Evolutionary conservation across 2,113 vertebrate genomes (phyloP).

Genomic region (Anseranas semipalmata): DNA sequence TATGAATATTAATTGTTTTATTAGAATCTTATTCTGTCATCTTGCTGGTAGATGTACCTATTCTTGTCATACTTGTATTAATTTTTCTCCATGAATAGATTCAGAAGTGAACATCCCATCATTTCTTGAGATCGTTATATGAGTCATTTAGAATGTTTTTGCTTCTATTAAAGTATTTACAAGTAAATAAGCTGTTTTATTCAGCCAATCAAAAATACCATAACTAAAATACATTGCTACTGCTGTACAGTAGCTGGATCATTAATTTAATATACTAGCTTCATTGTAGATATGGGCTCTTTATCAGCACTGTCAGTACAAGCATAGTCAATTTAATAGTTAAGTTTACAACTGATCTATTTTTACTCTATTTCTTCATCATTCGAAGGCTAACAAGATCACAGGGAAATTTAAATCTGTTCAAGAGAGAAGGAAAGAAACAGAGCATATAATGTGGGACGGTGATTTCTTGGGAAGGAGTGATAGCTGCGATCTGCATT

Average conservation of each 20-base stretch:
- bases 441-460: neutral
- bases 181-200: slow-evolving; percentile 40
- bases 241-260: neutral
- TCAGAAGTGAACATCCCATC: neutral
- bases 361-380: neutral
- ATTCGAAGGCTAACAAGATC: neutral
- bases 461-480: neutral
- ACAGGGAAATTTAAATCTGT: neutral
- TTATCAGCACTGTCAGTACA: neutral
- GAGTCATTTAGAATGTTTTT: neutral
- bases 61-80: neutral
- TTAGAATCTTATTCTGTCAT: neutral
- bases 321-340: neutral
- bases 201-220: neutral
- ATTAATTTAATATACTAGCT: slow-evolving; percentile 8
- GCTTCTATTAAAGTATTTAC: slow-evolving; percentile 5
- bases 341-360: neutral
- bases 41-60: neutral
- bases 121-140: neutral
- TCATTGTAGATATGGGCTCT: neutral
- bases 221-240: neutral
- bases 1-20: neutral
- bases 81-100: slow-evolving; percentile 5
- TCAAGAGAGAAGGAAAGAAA: neutral
- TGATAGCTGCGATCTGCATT: neutral